Conservation (phyloP, 2,797 vertebrate genomes). For the Gadopsis bispinosus region DNA sequence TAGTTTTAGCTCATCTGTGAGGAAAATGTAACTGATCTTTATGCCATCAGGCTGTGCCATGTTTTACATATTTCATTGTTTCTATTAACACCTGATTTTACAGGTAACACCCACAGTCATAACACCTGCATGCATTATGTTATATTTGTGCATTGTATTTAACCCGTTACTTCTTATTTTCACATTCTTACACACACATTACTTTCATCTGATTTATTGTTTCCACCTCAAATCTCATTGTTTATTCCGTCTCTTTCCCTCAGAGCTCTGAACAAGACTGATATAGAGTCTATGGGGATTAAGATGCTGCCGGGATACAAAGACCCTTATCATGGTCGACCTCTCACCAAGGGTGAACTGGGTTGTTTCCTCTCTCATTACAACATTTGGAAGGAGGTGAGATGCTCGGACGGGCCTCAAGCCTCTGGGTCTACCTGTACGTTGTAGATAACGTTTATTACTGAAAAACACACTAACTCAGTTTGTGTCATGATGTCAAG, state of each 20-base stretch:
- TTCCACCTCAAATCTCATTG: slow-evolving; percentile 32
- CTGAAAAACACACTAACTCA: slow-evolving; percentile 30
- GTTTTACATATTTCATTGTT: slow-evolving; percentile 14
- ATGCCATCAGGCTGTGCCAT: not conserved
- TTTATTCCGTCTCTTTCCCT: slow-evolving; percentile 38
- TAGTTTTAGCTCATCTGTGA: not conserved
- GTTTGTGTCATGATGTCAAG: slow-evolving; percentile 1
- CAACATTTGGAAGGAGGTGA: slow-evolving; percentile 93
- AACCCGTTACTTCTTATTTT: not conserved
- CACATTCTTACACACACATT: not conserved
- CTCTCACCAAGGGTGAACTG: slow-evolving; percentile 93
- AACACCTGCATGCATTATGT: not conserved
- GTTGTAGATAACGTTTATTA: slow-evolving; percentile 36
- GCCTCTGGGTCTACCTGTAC: slow-evolving; percentile 26
- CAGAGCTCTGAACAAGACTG: slow-evolving; percentile 90
- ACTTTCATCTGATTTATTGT: slow-evolving; percentile 21
- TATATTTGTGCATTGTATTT: slow-evolving; percentile 6
- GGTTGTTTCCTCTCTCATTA: slow-evolving; percentile 97
- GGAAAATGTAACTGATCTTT: not conserved
- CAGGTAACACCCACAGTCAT: not conserved
- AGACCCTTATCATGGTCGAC: slow-evolving; percentile 93
- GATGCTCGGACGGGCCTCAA: slow-evolving; percentile 46
- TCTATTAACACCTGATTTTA: not conserved
- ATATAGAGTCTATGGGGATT: slow-evolving; percentile 89
- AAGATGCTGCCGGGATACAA: slow-evolving; percentile 93